Conservation (phyloP, 2,888 invertebrate species). For the Aleiodes leptofemur region DNA sequence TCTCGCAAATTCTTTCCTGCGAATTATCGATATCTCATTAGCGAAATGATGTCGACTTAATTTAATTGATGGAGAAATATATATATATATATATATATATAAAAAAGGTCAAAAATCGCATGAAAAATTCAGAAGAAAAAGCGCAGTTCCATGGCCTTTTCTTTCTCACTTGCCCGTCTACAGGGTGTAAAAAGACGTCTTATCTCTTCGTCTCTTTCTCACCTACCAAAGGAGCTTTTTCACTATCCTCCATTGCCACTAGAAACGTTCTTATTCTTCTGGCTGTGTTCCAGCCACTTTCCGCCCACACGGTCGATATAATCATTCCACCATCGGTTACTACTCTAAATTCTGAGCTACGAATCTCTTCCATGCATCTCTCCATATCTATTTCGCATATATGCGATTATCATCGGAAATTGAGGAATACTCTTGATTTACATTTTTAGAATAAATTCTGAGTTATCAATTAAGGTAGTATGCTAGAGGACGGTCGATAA, state of each 20-base stretch:
- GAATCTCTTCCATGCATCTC: neutral
- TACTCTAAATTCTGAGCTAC: neutral
- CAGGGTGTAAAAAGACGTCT: slow-evolving; percentile 37
- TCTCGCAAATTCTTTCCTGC: neutral
- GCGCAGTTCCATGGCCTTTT: slow-evolving; percentile 37
- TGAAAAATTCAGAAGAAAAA: slow-evolving; percentile 28
- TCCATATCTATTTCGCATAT: neutral
- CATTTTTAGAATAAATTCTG: no score
- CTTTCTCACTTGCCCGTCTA: slow-evolving; percentile 46
- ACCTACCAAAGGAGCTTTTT: slow-evolving; percentile 22
- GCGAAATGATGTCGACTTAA: neutral
- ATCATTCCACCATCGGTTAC: slow-evolving; percentile 57
- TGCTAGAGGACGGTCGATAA: no score
- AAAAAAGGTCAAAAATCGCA: neutral
- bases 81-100: neutral
- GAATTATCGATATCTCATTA: neutral
- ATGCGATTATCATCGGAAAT: neutral
- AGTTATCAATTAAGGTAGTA: no score
- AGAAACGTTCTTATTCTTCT: slow-evolving; percentile 52
- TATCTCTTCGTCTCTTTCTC: slow-evolving; percentile 44
- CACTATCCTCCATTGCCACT: slow-evolving; percentile 37
- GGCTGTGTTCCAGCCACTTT: slow-evolving; percentile 69
- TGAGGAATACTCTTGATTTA: no score
- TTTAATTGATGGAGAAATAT: neutral
- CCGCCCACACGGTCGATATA: slow-evolving; percentile 72